Conservation (phyloP, 2,113 vertebrate species). For the Hippocampus comes region DNA sequence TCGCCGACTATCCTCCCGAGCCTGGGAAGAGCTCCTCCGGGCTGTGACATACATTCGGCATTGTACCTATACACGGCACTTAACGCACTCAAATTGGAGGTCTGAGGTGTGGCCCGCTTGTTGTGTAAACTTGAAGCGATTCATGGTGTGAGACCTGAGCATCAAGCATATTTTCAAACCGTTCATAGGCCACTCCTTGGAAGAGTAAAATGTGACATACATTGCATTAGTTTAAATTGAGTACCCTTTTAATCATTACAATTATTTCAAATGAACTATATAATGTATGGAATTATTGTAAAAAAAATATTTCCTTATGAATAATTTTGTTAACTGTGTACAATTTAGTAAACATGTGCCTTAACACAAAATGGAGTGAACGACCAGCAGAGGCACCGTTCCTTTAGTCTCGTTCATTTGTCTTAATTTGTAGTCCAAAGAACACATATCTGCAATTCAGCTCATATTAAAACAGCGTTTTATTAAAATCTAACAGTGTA, state of each 20-base stretch:
- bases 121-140: slow-evolving; percentile 6
- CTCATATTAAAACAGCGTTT: no score
- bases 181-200: not conserved
- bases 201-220: no score
- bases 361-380: not conserved
- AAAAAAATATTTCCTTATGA: no score
- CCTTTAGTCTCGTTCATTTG: not conserved
- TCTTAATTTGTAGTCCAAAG: not conserved
- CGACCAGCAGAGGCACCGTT: not conserved
- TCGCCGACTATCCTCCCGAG: slow-evolving; percentile 33
- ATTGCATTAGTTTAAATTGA: no score
- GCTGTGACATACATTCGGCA: slow-evolving; percentile 59
- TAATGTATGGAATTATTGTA: no score
- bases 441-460: not conserved
- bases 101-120: slow-evolving; percentile 27
- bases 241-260: no score
- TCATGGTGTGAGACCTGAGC: not conserved
- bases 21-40: slow-evolving; percentile 35
- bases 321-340: no score
- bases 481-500: not conserved
- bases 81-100: slow-evolving; percentile 30
- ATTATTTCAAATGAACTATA: no score
- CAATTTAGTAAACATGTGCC: not conserved
- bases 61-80: slow-evolving; percentile 12
- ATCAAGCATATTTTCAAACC: not conserved